phyloP scores from a whole-genome alignment of 1,140 invertebrate genomes.

The Ctenoplectra terminalis region DNA sequence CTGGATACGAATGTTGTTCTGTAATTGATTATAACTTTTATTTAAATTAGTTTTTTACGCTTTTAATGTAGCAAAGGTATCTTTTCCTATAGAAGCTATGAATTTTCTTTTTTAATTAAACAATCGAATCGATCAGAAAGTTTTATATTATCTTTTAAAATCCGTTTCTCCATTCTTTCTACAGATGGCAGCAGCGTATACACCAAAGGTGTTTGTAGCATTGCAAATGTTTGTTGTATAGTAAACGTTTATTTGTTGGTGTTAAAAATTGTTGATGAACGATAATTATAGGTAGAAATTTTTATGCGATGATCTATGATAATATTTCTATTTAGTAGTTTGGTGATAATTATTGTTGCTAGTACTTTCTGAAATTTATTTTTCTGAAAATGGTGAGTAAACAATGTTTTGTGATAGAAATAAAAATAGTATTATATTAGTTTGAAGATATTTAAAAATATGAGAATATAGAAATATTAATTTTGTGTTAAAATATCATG shows the following conservation, averaged over 20 bases:
- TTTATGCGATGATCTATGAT: not conserved
- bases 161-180: not conserved
- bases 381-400: not conserved
- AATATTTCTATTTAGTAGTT: not conserved
- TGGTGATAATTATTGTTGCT: not conserved
- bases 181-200: not conserved
- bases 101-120: no score
- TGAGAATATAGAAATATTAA: not conserved
- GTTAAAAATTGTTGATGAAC: not conserved
- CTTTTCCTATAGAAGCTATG: no score
- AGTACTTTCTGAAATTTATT: not conserved
- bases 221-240: not conserved
- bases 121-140: not conserved
- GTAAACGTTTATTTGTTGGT: not conserved
- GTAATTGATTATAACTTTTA: no score
- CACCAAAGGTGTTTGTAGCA: not conserved
- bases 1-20: no score
- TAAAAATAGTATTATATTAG: not conserved
- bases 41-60: no score
- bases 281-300: slow-evolving; percentile 1
- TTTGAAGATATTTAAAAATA: not conserved
- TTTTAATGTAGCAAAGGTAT: no score
- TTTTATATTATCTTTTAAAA: not conserved
- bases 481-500: no score
- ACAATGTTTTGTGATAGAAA: not conserved